Percentiles rank a stretch among this genome's conserved stretches.
These are phyloP conservation scores for Aspidiotus destructor DNA, from an alignment of 2,888 invertebrate genomes.

Conservation along the genomic window DNA sequence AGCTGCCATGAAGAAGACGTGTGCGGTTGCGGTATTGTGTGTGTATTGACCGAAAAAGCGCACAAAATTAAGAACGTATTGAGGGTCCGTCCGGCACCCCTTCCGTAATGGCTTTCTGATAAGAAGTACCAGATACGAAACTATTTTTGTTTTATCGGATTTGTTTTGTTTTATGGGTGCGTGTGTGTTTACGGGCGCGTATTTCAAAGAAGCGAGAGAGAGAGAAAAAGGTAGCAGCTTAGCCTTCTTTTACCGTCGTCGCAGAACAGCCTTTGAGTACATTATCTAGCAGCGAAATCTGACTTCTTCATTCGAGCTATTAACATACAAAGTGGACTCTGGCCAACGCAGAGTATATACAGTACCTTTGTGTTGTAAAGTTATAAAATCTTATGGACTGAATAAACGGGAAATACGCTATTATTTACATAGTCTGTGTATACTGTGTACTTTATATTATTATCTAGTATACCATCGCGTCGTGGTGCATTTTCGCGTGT, in stretches of 20 bases:
- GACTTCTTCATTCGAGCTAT: conserved; percentile 2
- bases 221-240: too few relatives aligned
- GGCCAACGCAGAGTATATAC: conserved; percentile 1
- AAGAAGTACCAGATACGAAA: background rate
- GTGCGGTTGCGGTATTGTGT: too few relatives aligned
- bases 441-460: too few relatives aligned
- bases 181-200: too few relatives aligned
- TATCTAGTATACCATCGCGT: too few relatives aligned
- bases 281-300: background rate
- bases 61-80: conserved; percentile 2
- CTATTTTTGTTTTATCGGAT: background rate
- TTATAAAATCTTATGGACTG: conserved; percentile 2
- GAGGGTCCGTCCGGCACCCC: background rate
- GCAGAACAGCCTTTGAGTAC: background rate
- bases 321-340: conserved; percentile 2
- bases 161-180: background rate
- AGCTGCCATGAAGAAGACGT: too few relatives aligned
- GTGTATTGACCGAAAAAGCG: background rate
- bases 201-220: too few relatives aligned
- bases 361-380: background rate
- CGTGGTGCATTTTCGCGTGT: too few relatives aligned
- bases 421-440: too few relatives aligned
- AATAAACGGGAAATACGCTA: background rate
- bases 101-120: background rate
- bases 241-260: too few relatives aligned